Evolutionary conservation across 2,888 invertebrate species (phyloP).

Genomic region (Phalangium opilio): DNA sequence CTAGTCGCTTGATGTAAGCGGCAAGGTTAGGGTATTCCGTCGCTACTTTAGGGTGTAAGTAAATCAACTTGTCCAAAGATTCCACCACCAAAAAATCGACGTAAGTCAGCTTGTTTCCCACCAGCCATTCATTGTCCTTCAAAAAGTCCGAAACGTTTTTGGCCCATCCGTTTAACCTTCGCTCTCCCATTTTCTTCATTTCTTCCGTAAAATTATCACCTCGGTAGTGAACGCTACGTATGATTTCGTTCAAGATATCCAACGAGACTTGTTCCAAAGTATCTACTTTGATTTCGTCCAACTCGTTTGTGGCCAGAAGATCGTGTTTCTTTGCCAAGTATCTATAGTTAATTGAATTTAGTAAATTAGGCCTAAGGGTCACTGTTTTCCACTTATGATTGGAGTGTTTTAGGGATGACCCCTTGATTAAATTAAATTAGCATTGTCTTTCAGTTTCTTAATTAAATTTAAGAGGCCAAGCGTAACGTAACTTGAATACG

Average conservation of each 20-base stretch:
- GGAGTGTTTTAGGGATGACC: too few species aligned
- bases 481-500: too few species aligned
- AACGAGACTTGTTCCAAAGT: constrained; percentile 19
- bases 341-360: too few species aligned
- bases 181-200: too few species aligned
- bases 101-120: constrained; percentile 25
- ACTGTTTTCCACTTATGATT: too few species aligned
- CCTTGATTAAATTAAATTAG: too few species aligned
- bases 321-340: constrained; percentile 18
- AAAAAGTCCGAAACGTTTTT: constrained; percentile 12
- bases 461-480: too few species aligned
- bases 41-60: constrained; percentile 27
- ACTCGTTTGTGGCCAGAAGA: constrained; percentile 13
- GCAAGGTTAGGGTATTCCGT: constrained; percentile 28
- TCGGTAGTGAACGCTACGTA: too few species aligned
- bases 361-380: too few species aligned
- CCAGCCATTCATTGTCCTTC: constrained; percentile 24
- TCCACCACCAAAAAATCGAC: constrained; percentile 35
- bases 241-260: too few species aligned
- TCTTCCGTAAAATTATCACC: too few species aligned
- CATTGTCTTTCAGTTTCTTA: too few species aligned
- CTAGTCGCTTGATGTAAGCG: constrained; percentile 29
- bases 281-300: constrained; percentile 11
- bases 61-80: constrained; percentile 29
- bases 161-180: constrained; percentile 9